Evolutionary conservation across 2,113 vertebrate genomes (phyloP).

Genomic region (Tachuris rubrigastra): DNA sequence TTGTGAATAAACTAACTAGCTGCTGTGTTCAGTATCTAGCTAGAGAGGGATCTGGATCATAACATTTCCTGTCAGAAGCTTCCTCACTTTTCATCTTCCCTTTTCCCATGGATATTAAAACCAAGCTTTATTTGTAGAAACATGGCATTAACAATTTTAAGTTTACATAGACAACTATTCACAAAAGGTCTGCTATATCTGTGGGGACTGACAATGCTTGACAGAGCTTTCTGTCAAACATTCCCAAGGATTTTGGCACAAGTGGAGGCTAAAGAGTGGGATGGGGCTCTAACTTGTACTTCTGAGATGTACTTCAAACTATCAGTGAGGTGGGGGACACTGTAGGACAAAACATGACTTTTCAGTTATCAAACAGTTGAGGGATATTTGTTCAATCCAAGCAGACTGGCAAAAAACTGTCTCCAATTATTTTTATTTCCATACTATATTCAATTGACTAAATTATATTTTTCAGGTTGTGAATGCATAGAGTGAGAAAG

Average conservation of each 20-base stretch:
- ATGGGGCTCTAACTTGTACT: neutral
- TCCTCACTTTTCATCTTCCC: neutral
- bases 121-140: neutral
- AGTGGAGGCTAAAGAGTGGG: neutral
- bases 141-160: neutral
- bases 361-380: neutral
- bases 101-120: neutral
- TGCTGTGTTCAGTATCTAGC: neutral
- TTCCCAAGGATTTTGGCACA: neutral
- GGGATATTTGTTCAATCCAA: rapidly evolving
- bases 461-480: neutral
- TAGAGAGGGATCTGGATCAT: neutral
- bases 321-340: neutral
- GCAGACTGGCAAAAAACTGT: neutral
- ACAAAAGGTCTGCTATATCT: neutral
- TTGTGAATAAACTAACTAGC: neutral
- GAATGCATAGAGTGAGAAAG: neutral
- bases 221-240: neutral
- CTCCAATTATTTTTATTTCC: neutral
- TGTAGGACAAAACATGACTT: neutral
- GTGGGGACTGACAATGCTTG: neutral
- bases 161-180: neutral
- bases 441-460: neutral
- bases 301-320: neutral
- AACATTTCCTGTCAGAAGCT: neutral